Base-by-base conservation (phyloP, 2,888 invertebrate species). In the Synanthedon formicaeformis region DNA sequence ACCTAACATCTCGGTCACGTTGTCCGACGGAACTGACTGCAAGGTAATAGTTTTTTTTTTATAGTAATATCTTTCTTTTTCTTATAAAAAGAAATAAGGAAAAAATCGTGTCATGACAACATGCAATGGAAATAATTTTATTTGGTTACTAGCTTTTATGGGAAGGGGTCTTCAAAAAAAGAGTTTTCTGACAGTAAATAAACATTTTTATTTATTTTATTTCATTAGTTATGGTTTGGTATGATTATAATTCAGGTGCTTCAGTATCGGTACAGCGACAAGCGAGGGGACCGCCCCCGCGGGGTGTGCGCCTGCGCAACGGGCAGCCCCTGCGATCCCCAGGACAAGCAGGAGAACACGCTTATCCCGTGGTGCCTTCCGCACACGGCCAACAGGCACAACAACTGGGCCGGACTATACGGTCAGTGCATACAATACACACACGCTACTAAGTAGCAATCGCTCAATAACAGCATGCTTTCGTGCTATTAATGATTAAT, bases 281-380 rank as follows among this genome's bases (percentile, higher is more conserved):
- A 80, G 60, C 81, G 84, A 57, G 85, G 80, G 61, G 90, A 88
- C 4, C 88, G 87, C 1, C 81, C 80, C 0, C 89, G 93, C 51
- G 96, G 95, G 10, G 95, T 96, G 51, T 96, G 96, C 74, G 87
- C 89, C 1, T 96, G 96, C 81, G 92, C 92, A 0, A 86, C 88
- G 10, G 91, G 91, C 23, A 84, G 81, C 55, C 52, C 84, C 0
- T 96, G 95, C 77, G 90, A 92, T 66, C 89, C 92, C 1, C 76
- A 86, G 57, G 94, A 93, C 78, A 89, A 92, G 55, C 96, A 96
- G 83, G 92, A 91, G 73, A 92, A 94, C 78, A 96, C 96, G 4
- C 82, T 96, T 57, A 93, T 96, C 53, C 96, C 96, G 0, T 96
- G 96, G 96, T 95, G 95, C 69, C 85, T 96, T 60, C 95, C 95